Evolutionary conservation across 2,113 vertebrate genomes (phyloP).

Genomic region (Cyprinodon variegatus): DNA sequence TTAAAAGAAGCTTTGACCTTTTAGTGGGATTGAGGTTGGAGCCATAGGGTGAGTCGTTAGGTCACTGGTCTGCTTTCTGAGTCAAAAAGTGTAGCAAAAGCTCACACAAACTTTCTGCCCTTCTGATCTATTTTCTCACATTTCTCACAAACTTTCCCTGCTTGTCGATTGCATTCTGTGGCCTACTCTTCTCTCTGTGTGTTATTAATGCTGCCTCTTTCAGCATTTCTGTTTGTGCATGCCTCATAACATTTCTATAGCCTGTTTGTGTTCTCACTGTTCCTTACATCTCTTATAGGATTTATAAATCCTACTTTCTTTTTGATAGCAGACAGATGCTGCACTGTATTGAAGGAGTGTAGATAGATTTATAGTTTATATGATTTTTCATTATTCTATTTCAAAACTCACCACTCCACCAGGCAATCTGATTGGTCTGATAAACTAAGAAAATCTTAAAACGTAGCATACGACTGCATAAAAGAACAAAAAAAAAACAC

Average conservation of each 20-base stretch:
- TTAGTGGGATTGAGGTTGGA: slow-evolving; percentile 31
- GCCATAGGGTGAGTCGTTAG: slow-evolving; percentile 35
- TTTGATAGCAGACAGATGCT: neutral
- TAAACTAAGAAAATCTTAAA: neutral
- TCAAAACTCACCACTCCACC: neutral
- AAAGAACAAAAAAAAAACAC: neutral
- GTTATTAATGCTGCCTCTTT: slow-evolving; percentile 38
- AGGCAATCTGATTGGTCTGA: neutral
- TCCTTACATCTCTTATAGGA: slow-evolving; percentile 12
- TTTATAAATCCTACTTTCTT: slow-evolving; percentile 30
- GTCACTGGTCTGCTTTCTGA: slow-evolving; percentile 21
- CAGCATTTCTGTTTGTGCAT: slow-evolving; percentile 52
- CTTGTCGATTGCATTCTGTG: slow-evolving; percentile 9
- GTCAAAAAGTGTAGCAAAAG: slow-evolving; percentile 21
- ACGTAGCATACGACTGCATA: neutral
- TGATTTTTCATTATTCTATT: neutral
- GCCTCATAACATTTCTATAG: slow-evolving; percentile 41
- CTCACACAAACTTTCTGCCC: slow-evolving; percentile 39
- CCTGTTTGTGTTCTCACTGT: slow-evolving; percentile 38
- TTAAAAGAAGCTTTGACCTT: slow-evolving; percentile 56
- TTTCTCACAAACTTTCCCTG: slow-evolving; percentile 14
- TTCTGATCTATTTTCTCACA: slow-evolving; percentile 27
- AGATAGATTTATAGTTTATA: slow-evolving; percentile 39
- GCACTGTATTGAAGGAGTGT: slow-evolving; percentile 8
- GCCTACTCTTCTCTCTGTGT: slow-evolving; percentile 9